Base-by-base conservation (phyloP, 2,797 vertebrate species). In the Thalassophryne amazonica region DNA sequence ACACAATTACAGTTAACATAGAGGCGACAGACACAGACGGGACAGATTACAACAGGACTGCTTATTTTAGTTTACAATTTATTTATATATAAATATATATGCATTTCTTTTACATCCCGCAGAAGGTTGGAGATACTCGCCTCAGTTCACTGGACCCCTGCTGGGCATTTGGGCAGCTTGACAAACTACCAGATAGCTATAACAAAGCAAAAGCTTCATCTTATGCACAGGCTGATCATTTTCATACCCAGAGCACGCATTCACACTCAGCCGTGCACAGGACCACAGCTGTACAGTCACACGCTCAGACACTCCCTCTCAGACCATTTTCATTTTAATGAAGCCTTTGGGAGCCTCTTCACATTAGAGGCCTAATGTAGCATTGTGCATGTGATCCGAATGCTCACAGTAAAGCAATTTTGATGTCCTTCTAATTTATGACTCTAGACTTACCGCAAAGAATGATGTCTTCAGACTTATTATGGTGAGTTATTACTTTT, bases 351-450 rank as follows among this genome's bases (percentile, higher is more conserved):
- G 83, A 85, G 50, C 37, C 45, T 75, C 60, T 75, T 69, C 67
- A 78, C 83, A 86, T 87, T 86, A 85, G 67, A 66, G 49, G 67
- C 73, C 72, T 81, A 84, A 86, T 87, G 85, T 68, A 73, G 61
- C 81, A 73, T 86, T 78, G 63, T 83, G 65, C n/a, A 52, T 69
- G 48, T 27, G 46, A 55, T 39, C 51, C 7, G 9, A 60, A 50
- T 36, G 42, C 49, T 42, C 61, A 28, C 13, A 15, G 19, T 29
- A 3, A 57, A 61, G 42, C 54, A 38, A 34, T 40, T 56, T 40
- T 31, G 36, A 38, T 57, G 40, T 48, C 16, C 40, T 20, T 62
- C 39, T 63, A 29, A 69, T 76, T 77, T 32, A 56, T 21, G 42
- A 64, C 27, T 46, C 47, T 42, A 48, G 64, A 43, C 46, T 64